Evolutionary conservation across 2,113 vertebrate genomes (phyloP).

Genomic region (Illadopsis cleaveri): DNA sequence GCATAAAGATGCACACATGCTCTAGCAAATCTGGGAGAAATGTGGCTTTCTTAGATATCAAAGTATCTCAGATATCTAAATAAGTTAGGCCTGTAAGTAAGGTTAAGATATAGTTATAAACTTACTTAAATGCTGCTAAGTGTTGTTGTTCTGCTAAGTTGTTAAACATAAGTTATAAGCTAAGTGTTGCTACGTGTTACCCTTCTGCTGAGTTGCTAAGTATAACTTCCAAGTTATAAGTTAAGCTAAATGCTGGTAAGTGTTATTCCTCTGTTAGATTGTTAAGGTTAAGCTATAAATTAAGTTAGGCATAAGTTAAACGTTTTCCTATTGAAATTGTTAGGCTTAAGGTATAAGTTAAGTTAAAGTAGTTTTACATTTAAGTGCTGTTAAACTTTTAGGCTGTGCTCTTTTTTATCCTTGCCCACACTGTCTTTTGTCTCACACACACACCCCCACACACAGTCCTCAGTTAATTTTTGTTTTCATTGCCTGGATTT

Average conservation of each 20-base stretch:
- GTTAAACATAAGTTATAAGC: background rate
- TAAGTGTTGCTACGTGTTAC: background rate
- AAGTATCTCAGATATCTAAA: background rate
- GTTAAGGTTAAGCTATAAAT: background rate
- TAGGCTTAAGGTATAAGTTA: background rate
- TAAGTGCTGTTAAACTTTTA: background rate
- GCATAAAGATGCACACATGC: background rate
- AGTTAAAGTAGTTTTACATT: background rate
- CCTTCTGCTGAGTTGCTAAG: background rate
- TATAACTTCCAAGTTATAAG: rapidly evolving
- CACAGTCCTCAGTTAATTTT: background rate
- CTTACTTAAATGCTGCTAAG: background rate
- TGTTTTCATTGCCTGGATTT: background rate
- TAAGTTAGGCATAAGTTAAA: background rate
- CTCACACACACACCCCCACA: too few species aligned
- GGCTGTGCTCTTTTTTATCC: background rate
- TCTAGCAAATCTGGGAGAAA: background rate
- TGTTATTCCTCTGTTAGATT: background rate
- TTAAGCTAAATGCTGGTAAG: background rate
- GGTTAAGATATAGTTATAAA: background rate
- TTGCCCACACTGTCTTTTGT: background rate
- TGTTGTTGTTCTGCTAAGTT: background rate
- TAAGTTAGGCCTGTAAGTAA: background rate
- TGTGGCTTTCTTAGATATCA: background rate
- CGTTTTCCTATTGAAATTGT: background rate